These are phyloP conservation scores for Drosophila hamatofila DNA, from an alignment of 2,888 invertebrate genomes.

Conservation along the genomic window DNA sequence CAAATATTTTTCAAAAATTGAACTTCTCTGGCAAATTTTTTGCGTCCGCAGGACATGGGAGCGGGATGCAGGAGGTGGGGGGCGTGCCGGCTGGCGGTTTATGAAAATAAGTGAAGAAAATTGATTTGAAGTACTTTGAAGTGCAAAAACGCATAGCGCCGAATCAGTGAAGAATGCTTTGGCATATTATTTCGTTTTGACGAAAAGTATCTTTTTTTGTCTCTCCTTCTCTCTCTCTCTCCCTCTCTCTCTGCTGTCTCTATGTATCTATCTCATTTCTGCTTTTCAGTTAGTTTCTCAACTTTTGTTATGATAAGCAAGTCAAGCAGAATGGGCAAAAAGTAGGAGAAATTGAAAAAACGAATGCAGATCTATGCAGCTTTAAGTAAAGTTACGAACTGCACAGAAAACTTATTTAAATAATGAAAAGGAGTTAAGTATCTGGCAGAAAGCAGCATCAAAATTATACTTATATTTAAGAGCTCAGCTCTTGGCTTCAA, in stretches of 20 bases:
- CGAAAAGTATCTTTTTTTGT: slow-evolving; percentile 33
- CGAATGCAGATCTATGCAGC: slow-evolving; percentile 51
- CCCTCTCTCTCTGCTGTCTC: background rate
- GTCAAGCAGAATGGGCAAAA: slow-evolving; percentile 67
- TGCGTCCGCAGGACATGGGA: slow-evolving; percentile 41
- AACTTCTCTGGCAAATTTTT: slow-evolving; percentile 82
- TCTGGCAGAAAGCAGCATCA: background rate
- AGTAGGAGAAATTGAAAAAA: slow-evolving; percentile 10
- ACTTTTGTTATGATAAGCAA: slow-evolving; percentile 79
- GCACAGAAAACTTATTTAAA: slow-evolving; percentile 24
- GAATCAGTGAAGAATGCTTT: slow-evolving; percentile 80
- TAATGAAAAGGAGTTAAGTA: slow-evolving; percentile 26
- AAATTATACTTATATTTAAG: background rate
- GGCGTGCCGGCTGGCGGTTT: slow-evolving; percentile 64
- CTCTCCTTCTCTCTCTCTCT: background rate
- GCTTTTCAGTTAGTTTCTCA: slow-evolving; percentile 25
- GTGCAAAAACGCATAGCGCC: slow-evolving; percentile 79
- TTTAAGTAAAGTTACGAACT: slow-evolving; percentile 65
- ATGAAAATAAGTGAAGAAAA: slow-evolving; percentile 80
- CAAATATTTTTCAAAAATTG: slow-evolving; percentile 83
- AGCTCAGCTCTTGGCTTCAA: background rate
- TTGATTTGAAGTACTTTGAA: slow-evolving; percentile 82
- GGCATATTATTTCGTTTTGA: slow-evolving; percentile 75
- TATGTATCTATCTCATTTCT: background rate
- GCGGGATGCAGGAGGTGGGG: background rate